These are phyloP conservation scores for Idaea biselata DNA, from an alignment of 2,888 invertebrate species.

Conservation along the genomic window DNA sequence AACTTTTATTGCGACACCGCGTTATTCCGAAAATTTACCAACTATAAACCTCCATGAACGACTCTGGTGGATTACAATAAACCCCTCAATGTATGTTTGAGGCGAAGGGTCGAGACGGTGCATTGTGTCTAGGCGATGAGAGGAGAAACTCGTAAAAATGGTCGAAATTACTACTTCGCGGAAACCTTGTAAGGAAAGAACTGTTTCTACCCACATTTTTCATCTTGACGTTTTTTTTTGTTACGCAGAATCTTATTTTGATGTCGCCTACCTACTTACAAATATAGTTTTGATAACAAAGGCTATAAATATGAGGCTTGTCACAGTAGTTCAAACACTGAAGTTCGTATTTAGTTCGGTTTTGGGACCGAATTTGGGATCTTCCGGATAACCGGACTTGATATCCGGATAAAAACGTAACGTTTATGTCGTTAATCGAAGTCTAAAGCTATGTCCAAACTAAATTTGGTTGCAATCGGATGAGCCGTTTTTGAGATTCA, in stretches of 20 bases:
- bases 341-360: neutral
- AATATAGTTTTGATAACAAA: constrained; percentile 2
- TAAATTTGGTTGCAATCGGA: too few species aligned
- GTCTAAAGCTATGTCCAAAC: too few species aligned
- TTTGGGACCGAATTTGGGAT: too few species aligned
- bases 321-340: neutral
- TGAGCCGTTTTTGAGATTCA: too few species aligned
- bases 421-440: too few species aligned
- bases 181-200: constrained; percentile 27
- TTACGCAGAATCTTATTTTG: constrained; percentile 5
- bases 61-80: constrained; percentile 38
- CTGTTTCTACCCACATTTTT: constrained; percentile 47
- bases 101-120: constrained; percentile 32
- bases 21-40: constrained; percentile 18
- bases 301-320: neutral
- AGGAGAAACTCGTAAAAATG: constrained; percentile 44
- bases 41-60: constrained; percentile 31
- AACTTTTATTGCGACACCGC: neutral
- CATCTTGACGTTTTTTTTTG: constrained; percentile 25
- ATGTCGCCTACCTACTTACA: constrained; percentile 9
- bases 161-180: constrained; percentile 36
- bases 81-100: constrained; percentile 35
- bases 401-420: too few species aligned
- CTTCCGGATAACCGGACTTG: too few species aligned
- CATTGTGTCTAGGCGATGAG: constrained; percentile 42